These are phyloP conservation scores for Phylloscopus whistleri DNA, from an alignment of 2,113 vertebrate genomes.

Conservation along the genomic window DNA sequence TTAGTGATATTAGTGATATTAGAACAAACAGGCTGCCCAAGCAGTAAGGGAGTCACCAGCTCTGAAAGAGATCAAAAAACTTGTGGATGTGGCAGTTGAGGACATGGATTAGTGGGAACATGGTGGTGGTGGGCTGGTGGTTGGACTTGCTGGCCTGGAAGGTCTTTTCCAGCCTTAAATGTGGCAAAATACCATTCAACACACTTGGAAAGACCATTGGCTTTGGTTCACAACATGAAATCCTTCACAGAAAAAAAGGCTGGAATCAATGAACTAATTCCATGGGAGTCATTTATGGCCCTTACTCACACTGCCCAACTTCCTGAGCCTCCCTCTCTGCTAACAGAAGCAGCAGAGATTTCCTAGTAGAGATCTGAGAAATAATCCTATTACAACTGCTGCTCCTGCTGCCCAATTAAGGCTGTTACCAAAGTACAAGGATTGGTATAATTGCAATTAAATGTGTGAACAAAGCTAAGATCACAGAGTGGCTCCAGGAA, in stretches of 20 bases:
- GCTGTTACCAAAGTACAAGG: neutral
- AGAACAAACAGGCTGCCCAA: neutral
- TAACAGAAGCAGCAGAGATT: neutral
- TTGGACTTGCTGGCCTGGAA: neutral
- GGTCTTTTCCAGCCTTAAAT: too few relatives aligned
- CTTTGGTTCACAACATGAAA: neutral
- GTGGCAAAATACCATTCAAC: neutral
- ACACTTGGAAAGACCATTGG: neutral
- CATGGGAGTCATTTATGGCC: neutral
- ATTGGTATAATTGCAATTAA: slow-evolving; percentile 8
- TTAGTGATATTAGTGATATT: neutral
- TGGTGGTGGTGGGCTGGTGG: neutral
- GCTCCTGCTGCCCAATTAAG: slow-evolving; percentile 13
- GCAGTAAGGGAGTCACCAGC: neutral
- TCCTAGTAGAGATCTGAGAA: neutral
- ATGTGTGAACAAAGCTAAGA: neutral
- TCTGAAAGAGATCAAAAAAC: accelerated
- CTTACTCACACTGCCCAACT: neutral
- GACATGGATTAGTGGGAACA: neutral
- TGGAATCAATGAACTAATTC: neutral
- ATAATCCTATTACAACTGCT: neutral
- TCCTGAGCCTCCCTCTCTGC: neutral
- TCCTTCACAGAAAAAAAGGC: neutral
- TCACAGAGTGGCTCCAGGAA: neutral
- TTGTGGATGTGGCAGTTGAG: neutral